Percentiles rank a stretch among this genome's conserved stretches.
phyloP scores from a whole-genome alignment of 2,797 vertebrate genomes.

The Gallinago stenura region DNA sequence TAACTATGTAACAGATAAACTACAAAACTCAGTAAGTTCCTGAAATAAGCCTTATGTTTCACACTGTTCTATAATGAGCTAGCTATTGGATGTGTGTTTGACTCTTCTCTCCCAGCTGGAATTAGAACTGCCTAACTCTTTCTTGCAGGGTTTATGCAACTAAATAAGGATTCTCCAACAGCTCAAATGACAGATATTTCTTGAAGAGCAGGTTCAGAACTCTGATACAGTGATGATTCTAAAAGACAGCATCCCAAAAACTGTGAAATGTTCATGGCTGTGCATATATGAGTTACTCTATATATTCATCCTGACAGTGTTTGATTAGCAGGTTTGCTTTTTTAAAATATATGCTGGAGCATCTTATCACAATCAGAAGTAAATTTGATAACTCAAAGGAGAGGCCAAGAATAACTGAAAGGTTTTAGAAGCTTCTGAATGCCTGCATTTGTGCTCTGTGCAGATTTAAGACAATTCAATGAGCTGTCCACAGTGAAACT shows the following conservation, averaged over 20 bases:
- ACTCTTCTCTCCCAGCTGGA: background rate
- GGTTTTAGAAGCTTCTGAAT: background rate
- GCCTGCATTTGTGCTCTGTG: background rate
- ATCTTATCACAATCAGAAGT: background rate
- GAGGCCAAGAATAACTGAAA: background rate
- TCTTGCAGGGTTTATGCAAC: background rate
- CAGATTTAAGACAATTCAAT: background rate
- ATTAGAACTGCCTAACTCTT: background rate
- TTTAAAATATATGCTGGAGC: background rate
- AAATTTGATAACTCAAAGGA: background rate
- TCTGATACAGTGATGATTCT: background rate
- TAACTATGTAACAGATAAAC: background rate
- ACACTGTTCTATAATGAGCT: background rate
- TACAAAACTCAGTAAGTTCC: background rate
- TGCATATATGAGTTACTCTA: background rate
- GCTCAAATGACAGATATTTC: background rate
- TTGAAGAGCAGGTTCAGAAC: background rate
- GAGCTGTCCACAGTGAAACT: background rate
- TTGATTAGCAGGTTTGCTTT: background rate
- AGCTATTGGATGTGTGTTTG: background rate
- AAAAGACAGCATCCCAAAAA: background rate
- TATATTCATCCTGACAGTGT: background rate
- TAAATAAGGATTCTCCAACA: background rate
- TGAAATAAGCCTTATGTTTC: background rate
- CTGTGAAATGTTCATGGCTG: accelerated